Percentiles rank a stretch among this genome's conserved stretches.
These are phyloP conservation scores for Yponomeuta plumbellus DNA, from an alignment of 2,888 invertebrate species.

Conservation along the genomic window DNA sequence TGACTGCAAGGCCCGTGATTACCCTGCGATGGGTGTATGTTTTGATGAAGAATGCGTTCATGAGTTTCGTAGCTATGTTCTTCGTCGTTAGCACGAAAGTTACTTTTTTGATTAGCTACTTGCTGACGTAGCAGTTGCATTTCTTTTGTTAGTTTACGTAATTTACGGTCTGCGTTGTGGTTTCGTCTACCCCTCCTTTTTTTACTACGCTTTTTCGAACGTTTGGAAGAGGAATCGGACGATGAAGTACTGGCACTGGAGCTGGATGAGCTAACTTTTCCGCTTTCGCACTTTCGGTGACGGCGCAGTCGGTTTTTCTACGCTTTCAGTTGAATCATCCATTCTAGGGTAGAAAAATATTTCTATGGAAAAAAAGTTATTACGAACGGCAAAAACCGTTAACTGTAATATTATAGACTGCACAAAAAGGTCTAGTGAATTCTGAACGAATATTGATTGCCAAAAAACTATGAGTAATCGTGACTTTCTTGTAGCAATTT, in stretches of 20 bases:
- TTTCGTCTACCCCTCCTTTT: constrained; percentile 9
- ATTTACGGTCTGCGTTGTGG: neutral
- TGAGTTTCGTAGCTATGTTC: too few relatives aligned
- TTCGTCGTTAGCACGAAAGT: neutral
- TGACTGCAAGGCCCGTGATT: neutral
- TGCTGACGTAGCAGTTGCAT: neutral
- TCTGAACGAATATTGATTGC: too few relatives aligned
- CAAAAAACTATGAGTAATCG: too few relatives aligned
- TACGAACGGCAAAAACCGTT: constrained; percentile 6
- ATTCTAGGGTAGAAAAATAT: constrained; percentile 2
- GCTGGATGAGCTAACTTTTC: constrained; percentile 5
- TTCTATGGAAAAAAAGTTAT: neutral
- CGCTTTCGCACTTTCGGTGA: neutral
- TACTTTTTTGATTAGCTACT: neutral
- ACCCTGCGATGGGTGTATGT: neutral
- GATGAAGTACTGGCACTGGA: neutral
- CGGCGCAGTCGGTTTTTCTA: neutral
- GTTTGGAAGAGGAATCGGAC: neutral
- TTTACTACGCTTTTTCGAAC: constrained; percentile 3
- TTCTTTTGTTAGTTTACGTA: neutral
- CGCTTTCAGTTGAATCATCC: neutral
- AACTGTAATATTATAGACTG: neutral
- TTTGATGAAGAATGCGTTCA: neutral
- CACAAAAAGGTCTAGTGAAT: too few relatives aligned
- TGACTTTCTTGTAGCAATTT: too few relatives aligned